phyloP scores from a whole-genome alignment of 2,888 invertebrate genomes.

The Temnothorax unifasciatus region DNA sequence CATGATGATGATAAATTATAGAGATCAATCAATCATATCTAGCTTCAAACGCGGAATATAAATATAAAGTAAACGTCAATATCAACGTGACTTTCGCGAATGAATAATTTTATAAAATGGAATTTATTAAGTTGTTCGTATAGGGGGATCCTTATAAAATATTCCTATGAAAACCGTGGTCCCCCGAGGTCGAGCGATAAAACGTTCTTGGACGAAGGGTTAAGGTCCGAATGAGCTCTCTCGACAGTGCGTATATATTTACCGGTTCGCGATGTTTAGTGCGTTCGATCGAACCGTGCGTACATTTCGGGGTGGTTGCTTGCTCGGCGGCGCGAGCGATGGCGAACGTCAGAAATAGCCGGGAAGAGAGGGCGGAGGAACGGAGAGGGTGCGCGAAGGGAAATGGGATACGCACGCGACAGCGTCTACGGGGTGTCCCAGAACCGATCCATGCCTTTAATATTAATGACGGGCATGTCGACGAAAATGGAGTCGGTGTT shows the following conservation, averaged over 20 bases:
- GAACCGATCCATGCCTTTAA: conserved; percentile 40
- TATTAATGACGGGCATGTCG: conserved; percentile 50
- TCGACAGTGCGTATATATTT: conserved; percentile 44
- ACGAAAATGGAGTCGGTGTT: conserved; percentile 45
- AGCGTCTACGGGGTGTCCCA: conserved; percentile 52
- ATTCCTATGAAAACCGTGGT: background rate
- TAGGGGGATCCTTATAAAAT: background rate
- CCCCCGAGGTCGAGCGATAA: conserved; percentile 10
- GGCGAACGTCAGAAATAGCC: conserved; percentile 58
- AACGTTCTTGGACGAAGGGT: conserved; percentile 6
- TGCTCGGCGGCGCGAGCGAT: conserved; percentile 44
- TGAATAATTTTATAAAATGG: conserved; percentile 6
- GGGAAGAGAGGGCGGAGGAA: conserved; percentile 31
- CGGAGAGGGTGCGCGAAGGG: conserved; percentile 49
- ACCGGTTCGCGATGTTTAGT: conserved; percentile 39
- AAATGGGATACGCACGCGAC: conserved; percentile 56
- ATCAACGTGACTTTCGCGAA: background rate
- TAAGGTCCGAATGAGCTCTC: conserved; percentile 4
- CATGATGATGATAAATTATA: background rate
- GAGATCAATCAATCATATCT: background rate
- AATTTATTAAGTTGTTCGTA: background rate
- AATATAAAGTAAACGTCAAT: background rate
- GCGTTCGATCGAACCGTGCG: conserved; percentile 54
- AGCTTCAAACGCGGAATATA: background rate
- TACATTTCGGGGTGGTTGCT: conserved; percentile 52